A percentile compares a stretch with the other conserved stretches of the same genome.
Evolutionary conservation across 2,113 vertebrate genomes (phyloP).

Genomic region (Notarius quadriscutis): DNA sequence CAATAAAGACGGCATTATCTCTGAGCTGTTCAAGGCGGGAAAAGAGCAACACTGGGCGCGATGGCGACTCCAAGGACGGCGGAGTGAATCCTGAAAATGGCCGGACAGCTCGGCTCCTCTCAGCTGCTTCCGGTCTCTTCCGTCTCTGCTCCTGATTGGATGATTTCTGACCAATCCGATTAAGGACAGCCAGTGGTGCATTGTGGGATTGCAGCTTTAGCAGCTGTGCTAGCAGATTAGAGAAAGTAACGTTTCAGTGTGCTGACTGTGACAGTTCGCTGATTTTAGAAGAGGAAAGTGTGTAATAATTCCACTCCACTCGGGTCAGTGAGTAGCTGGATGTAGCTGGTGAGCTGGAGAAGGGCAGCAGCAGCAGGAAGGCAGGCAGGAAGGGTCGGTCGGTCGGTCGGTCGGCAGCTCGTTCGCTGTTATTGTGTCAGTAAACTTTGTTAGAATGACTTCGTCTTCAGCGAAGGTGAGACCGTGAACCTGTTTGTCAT

Average conservation of each 20-base stretch:
- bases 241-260: not conserved
- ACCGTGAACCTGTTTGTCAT: not conserved
- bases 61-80: too few species aligned
- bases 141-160: constrained; percentile 1
- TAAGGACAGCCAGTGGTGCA: not conserved
- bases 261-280: not conserved
- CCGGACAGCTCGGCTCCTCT: not conserved
- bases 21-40: not conserved
- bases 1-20: constrained; percentile 81
- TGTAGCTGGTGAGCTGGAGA: not conserved
- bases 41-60: not conserved
- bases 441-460: constrained; percentile 63
- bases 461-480: constrained; percentile 77
- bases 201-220: constrained; percentile 18
- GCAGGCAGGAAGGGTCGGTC: too few species aligned
- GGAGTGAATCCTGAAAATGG: constrained; percentile 36
- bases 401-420: too few species aligned
- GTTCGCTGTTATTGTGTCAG: not conserved
- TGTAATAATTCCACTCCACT: not conserved
- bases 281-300: not conserved
- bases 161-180: constrained; percentile 32
- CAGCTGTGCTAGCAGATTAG: not conserved
- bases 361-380: not conserved
- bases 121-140: not conserved
- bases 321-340: not conserved